These are phyloP conservation scores for Cryptomyrus ogoouensis DNA, from an alignment of 2,113 vertebrate species.

Conservation along the genomic window DNA sequence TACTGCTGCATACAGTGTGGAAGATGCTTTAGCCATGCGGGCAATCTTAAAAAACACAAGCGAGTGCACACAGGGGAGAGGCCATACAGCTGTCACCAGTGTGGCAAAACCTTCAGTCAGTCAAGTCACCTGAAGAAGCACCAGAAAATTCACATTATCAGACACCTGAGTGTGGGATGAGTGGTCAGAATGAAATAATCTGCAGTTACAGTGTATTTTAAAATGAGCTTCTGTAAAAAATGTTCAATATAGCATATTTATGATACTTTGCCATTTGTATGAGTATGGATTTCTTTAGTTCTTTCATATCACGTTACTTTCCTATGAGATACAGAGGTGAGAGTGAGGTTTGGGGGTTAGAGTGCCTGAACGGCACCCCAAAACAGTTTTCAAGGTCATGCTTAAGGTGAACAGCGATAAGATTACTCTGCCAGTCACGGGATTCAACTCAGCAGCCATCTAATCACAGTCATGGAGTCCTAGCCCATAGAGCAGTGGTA, in stretches of 20 bases:
- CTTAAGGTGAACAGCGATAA: background rate
- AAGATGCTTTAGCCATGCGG: slow-evolving; percentile 23
- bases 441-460: background rate
- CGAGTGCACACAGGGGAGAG: slow-evolving; percentile 28
- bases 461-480: background rate
- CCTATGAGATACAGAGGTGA: background rate
- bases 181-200: background rate
- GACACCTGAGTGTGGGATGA: slow-evolving; percentile 17
- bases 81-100: slow-evolving; percentile 23
- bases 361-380: background rate
- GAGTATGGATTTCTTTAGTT: background rate
- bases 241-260: background rate
- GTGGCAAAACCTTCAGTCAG: slow-evolving; percentile 46
- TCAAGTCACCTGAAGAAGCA: slow-evolving; percentile 58
- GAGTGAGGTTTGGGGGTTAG: background rate
- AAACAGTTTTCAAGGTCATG: background rate
- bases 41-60: slow-evolving; percentile 27
- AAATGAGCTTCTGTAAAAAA: background rate
- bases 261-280: background rate
- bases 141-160: slow-evolving; percentile 54
- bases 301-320: background rate
- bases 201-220: background rate
- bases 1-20: slow-evolving; percentile 24
- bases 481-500: background rate
- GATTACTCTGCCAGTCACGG: background rate